Base-by-base conservation (phyloP, 2,888 invertebrate genomes). In the Rhingia campestris region DNA sequence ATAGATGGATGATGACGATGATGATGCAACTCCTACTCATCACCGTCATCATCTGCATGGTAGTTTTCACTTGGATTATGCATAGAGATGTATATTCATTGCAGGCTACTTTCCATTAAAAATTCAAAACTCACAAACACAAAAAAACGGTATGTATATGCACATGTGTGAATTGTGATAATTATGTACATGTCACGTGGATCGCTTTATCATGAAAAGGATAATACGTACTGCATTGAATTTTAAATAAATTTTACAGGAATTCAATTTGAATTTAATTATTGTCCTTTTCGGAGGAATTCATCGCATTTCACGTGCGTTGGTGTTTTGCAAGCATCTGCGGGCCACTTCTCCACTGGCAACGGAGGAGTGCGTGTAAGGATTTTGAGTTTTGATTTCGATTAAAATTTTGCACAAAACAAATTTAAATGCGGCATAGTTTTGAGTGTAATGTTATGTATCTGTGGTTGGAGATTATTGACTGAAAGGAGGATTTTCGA, bases 181-280 rank as follows among this genome's bases (percentile, higher is more conserved):
- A 76, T 81, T 81, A 76, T 66, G 59, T 66, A 64, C 76, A 66
- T 70, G 45, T 72, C 79, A 76, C 81, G 59, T 76, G 76, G 33
- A 39, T 43, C 2, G 7, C 33, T 54, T 10, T 30, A 22, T 49
- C 2, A 12, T 9, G 35, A 4, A 14, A 10, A 6, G 43, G 43
- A 58, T 66, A 66, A 53, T 41, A 54, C 33, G 53, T 54, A 33
- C 51, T 73, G 63, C 22, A 73, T 69, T 77, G 63, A 63, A 82
- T 73, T 33, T 73, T 58, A 73, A 77, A 72, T 67, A 82, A 72
- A 77, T 73, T 82, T 82, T 32, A 73, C 82, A 61, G 67, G 67
- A 73, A 77, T 73, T 77, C 77, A 63, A 82, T 77, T 77, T 69
- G 63, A 69, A 77, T 82, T 73, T 69, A 77, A 77, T 82, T 77